phyloP scores from a whole-genome alignment of 2,113 vertebrate species.

The Barnardius zonarius region DNA sequence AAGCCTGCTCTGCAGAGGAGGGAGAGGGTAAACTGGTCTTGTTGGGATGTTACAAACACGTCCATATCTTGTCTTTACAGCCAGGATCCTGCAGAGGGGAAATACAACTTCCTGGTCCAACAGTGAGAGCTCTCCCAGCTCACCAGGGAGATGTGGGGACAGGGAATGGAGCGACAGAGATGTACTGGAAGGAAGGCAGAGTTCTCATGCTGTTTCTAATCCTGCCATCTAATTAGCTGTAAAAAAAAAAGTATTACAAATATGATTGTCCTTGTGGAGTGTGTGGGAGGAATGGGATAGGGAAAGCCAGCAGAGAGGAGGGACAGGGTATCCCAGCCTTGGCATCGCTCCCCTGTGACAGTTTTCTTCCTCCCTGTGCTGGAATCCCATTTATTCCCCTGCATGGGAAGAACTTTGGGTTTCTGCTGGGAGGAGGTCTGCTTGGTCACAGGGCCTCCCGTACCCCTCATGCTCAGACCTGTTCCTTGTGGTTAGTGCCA shows the following conservation, averaged over 20 bases:
- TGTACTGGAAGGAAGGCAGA: not conserved
- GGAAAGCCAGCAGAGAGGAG: not conserved
- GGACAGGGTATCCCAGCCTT: not conserved
- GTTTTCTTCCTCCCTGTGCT: not conserved
- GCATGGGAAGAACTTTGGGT: not conserved
- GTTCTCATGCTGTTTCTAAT: conserved; percentile 33
- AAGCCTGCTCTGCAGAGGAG: not conserved
- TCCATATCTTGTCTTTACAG: not conserved
- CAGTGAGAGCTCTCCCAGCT: not conserved
- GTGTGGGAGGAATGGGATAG: not conserved
- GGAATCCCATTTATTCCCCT: not conserved
- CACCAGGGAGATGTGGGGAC: not conserved
- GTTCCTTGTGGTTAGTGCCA: not conserved
- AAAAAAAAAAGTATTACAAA: not conserved
- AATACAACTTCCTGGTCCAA: not conserved
- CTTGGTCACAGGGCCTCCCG: not conserved
- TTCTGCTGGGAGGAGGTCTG: not conserved
- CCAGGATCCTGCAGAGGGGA: not conserved
- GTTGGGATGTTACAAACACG: not conserved
- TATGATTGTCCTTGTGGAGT: not conserved
- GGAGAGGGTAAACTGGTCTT: not conserved
- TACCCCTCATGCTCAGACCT: not conserved
- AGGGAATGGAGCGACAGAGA: not conserved
- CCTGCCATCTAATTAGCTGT: conserved; percentile 2
- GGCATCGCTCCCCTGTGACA: not conserved